Percentiles rank a stretch among this genome's conserved stretches.
phyloP scores from a whole-genome alignment of 2,888 invertebrate genomes.

The Steinernema hermaphroditum region DNA sequence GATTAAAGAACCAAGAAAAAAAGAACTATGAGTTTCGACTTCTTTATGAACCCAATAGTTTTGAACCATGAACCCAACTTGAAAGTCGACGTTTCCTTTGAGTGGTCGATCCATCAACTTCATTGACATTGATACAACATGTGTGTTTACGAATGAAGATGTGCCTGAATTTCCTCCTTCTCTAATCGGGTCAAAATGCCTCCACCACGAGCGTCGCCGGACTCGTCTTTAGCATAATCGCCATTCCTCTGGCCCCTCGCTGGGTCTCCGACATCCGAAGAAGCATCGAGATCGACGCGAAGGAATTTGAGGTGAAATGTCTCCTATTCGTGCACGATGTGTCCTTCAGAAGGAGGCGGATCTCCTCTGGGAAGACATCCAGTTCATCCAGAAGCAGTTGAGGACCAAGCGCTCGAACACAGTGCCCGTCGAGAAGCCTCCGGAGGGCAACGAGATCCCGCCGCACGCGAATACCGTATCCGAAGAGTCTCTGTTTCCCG shows the following conservation, averaged over 20 bases:
- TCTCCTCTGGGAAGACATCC: background rate
- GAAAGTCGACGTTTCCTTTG: no score
- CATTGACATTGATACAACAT: no score
- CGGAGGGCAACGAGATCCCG: background rate
- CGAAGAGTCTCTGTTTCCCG: background rate
- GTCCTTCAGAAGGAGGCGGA: background rate
- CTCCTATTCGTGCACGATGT: background rate
- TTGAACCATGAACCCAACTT: no score
- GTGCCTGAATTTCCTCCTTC: no score
- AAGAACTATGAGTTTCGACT: no score
- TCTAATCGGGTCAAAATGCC: background rate
- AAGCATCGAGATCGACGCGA: background rate
- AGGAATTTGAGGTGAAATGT: background rate
- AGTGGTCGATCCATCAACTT: no score
- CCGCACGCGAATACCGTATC: background rate
- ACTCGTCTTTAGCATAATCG: background rate
- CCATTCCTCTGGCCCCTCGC: background rate
- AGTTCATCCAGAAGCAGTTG: constrained; percentile 12
- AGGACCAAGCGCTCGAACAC: background rate
- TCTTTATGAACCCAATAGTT: no score
- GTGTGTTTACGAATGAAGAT: no score
- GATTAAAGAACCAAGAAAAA: no score
- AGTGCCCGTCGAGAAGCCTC: background rate
- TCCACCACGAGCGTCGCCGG: background rate
- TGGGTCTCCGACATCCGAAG: background rate